These are phyloP conservation scores for Entomyzon cyanotis DNA, from an alignment of 2,113 vertebrate genomes.

Conservation along the genomic window DNA sequence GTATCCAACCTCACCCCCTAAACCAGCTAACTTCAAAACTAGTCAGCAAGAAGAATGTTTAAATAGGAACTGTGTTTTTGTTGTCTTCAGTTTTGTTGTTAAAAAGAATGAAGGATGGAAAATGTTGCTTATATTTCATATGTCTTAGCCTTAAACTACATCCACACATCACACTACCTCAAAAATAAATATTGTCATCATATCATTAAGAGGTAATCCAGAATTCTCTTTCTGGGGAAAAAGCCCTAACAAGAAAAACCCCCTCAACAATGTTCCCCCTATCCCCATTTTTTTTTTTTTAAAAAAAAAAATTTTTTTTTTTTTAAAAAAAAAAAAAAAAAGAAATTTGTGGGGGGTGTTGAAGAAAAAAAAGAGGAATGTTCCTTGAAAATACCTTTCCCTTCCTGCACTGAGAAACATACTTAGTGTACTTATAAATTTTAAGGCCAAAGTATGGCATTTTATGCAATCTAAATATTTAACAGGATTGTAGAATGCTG, in stretches of 20 bases:
- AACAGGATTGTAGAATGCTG: neutral
- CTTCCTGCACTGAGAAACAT: neutral
- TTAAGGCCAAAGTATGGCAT: neutral
- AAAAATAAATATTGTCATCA: neutral
- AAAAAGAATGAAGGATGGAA: neutral
- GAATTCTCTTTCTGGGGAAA: neutral
- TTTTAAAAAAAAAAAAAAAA: neutral
- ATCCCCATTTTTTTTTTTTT: neutral
- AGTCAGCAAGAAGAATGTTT: neutral
- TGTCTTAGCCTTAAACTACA: neutral
- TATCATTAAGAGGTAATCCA: neutral
- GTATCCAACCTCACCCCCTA: neutral
- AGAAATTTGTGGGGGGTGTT: no score
- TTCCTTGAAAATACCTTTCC: neutral
- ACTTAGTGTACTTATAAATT: neutral
- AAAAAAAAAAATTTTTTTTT: neutral
- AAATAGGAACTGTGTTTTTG: neutral
- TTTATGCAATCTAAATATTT: neutral
- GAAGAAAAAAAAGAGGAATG: no score
- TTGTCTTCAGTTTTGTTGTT: neutral
- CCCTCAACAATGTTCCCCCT: neutral
- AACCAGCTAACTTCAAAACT: neutral
- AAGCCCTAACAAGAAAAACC: rapidly evolving
- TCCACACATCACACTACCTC: neutral
- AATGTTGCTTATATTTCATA: neutral